Conservation (phyloP, 92 coral and sea anemone genomes). For the Bergia sp. region DNA sequence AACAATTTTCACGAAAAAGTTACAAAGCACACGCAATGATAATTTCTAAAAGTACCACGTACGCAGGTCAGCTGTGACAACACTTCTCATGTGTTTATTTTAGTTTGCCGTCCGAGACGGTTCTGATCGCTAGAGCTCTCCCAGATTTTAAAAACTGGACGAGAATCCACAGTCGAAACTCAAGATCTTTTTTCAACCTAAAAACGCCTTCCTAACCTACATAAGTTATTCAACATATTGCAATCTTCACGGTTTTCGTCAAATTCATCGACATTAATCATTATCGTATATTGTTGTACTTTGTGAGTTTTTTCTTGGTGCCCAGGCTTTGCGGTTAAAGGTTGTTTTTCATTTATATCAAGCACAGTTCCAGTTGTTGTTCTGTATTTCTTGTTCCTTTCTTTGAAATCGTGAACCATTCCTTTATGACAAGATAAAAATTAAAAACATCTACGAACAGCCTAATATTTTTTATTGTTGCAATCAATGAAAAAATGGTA, state of each 20-base stretch:
- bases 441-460: background rate
- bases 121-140: background rate
- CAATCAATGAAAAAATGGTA: background rate
- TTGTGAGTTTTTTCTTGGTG: background rate
- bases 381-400: background rate
- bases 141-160: background rate
- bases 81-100: background rate
- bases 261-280: too few relatives aligned
- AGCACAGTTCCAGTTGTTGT: background rate
- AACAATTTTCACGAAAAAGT: background rate
- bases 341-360: background rate
- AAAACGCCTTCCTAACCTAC: conserved; percentile 11
- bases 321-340: background rate
- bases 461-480: background rate
- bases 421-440: background rate
- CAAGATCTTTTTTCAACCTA: background rate
- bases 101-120: too few relatives aligned
- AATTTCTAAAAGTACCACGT: background rate
- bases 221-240: background rate
- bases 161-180: background rate
- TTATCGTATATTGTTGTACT: background rate
- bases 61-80: background rate
- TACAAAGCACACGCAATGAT: background rate
- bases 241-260: background rate
- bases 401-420: background rate